Conservation (phyloP, 2,113 vertebrate genomes). For the Taxidea taxus region DNA sequence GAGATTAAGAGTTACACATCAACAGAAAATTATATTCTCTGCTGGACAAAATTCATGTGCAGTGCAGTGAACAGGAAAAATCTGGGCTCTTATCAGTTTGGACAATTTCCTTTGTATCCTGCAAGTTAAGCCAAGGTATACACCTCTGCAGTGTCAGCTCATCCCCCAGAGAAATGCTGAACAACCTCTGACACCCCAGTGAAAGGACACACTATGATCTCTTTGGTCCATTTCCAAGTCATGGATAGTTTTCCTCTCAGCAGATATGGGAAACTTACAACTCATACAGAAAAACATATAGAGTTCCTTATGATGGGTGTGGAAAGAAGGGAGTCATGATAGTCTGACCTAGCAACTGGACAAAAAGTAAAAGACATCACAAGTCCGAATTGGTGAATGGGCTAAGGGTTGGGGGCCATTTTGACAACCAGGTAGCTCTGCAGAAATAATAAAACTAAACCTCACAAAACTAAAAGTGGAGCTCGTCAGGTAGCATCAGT, state of each 20-base stretch:
- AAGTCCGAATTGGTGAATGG: not conserved
- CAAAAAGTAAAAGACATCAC: not conserved
- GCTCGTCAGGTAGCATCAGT: not conserved
- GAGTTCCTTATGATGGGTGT: not conserved
- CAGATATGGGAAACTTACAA: not conserved
- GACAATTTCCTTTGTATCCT: not conserved
- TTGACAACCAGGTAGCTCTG: not conserved
- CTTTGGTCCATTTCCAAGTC: not conserved
- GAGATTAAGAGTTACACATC: too few relatives aligned
- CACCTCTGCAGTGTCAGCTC: too few relatives aligned
- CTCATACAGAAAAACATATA: not conserved
- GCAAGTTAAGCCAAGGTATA: too few relatives aligned
- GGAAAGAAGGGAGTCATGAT: not conserved
- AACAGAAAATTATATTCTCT: not conserved
- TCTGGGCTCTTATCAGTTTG: not conserved
- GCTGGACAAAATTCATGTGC: not conserved
- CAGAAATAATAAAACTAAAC: constrained; percentile 7
- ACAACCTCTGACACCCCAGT: not conserved
- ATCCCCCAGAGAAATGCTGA: not conserved
- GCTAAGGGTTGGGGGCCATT: not conserved
- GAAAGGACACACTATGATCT: not conserved
- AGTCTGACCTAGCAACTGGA: not conserved
- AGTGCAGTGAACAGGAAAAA: not conserved
- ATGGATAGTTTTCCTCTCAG: not conserved
- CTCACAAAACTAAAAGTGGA: not conserved